Percentiles rank a stretch among this genome's conserved stretches.
Evolutionary conservation across 35 echinoderm and acorn worm genomes (phyloP).

Genomic region (Chiridota heheva): DNA sequence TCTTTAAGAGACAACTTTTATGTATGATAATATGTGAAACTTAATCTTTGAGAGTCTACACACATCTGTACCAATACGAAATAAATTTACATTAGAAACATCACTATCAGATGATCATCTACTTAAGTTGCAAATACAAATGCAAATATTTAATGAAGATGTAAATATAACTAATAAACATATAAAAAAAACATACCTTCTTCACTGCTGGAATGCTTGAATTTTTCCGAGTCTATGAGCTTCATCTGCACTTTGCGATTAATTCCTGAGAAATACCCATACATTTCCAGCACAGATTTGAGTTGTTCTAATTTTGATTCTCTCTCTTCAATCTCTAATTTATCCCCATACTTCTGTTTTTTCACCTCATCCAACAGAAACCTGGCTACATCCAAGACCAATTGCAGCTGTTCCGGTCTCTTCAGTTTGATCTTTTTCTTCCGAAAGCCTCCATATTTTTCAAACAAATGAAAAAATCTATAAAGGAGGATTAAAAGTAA

Average conservation of each 20-base stretch:
- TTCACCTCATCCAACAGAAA: constrained; percentile 82
- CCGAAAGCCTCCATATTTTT: constrained; percentile 77
- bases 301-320: constrained; percentile 95
- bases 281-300: constrained; percentile 96
- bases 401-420: constrained; percentile 85
- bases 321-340: constrained; percentile 84
- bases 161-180: too few relatives aligned
- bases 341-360: constrained; percentile 62
- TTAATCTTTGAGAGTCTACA: too few relatives aligned
- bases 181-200: constrained; percentile 93
- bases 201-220: constrained; percentile 96
- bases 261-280: constrained; percentile 97
- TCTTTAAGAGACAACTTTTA: too few relatives aligned
- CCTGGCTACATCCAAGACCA: constrained; percentile 92
- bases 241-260: constrained; percentile 98
- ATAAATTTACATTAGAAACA: too few relatives aligned
- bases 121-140: too few relatives aligned
- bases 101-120: too few relatives aligned
- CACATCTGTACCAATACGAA: too few relatives aligned
- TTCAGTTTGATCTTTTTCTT: constrained; percentile 96
- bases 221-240: constrained; percentile 63
- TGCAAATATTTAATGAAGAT: too few relatives aligned
- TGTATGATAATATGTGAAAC: too few relatives aligned
- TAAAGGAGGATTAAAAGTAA: background rate
- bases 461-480: constrained; percentile 94